These are phyloP conservation scores for Ophthalmotilapia sp. DNA, from an alignment of 2,113 vertebrate genomes.

Conservation along the genomic window DNA sequence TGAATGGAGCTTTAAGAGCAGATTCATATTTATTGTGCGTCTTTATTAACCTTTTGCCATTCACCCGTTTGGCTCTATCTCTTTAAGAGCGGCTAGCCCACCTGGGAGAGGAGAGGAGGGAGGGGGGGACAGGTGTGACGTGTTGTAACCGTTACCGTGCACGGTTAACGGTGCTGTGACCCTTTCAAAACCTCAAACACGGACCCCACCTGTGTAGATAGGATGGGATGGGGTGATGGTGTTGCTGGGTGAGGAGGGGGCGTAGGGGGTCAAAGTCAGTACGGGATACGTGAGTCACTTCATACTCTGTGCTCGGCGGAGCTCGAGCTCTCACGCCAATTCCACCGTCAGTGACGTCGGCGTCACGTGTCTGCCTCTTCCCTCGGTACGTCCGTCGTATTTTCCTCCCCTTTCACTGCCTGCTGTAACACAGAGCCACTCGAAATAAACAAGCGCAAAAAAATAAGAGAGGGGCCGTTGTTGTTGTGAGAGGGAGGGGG, in stretches of 20 bases:
- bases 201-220: too few relatives aligned
- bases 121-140: constrained; percentile 46
- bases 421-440: constrained; percentile 47
- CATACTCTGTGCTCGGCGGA: constrained; percentile 22
- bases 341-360: constrained; percentile 71
- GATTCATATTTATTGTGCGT: background rate
- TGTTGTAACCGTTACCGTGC: background rate
- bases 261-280: background rate
- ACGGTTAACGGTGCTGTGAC: background rate
- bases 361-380: constrained; percentile 72
- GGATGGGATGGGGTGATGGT: background rate
- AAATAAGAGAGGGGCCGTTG: constrained; percentile 1
- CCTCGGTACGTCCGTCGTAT: constrained; percentile 70
- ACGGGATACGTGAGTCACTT: constrained; percentile 7
- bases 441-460: constrained; percentile 64
- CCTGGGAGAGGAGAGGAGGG: constrained; percentile 12
- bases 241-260: background rate
- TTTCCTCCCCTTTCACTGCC: constrained; percentile 64
- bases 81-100: constrained; percentile 56
- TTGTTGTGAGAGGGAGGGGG: background rate
- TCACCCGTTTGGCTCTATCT: background rate
- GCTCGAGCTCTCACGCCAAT: constrained; percentile 64
- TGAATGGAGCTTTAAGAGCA: background rate
- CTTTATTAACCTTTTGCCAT: background rate
- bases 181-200: background rate